Percentiles rank a stretch among this genome's conserved stretches.
Evolutionary conservation across 92 coral and sea anemone species (phyloP).

Genomic region (Porites divaricata): DNA sequence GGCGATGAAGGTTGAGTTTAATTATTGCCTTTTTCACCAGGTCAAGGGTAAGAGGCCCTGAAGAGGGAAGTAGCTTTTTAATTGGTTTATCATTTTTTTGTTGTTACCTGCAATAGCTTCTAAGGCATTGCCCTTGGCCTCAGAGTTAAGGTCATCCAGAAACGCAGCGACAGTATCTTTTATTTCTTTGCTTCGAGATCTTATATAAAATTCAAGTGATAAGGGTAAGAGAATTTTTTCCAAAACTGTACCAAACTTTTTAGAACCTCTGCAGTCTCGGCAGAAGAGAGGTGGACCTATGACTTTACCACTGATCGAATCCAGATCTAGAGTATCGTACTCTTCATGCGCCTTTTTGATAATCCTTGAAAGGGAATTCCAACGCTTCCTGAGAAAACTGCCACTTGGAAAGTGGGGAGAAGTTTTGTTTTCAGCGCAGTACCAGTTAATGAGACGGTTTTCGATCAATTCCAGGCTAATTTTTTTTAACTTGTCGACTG

Average conservation of each 20-base stretch:
- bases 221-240: conserved; percentile 52
- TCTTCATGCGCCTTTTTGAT: conserved; percentile 21
- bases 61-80: background rate
- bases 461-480: conserved; percentile 10
- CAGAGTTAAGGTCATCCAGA: conserved; percentile 20
- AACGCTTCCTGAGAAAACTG: conserved; percentile 31
- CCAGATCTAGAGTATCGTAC: conserved; percentile 5
- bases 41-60: background rate
- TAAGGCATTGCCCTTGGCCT: background rate
- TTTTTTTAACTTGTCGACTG: background rate
- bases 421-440: conserved; percentile 30
- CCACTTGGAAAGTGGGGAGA: conserved; percentile 33
- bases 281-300: conserved; percentile 62
- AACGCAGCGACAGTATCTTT: conserved; percentile 7
- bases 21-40: conserved; percentile 17
- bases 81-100: conserved; percentile 8
- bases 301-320: background rate
- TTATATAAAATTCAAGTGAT: conserved; percentile 57
- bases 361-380: conserved; percentile 20
- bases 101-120: conserved; percentile 36
- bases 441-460: conserved; percentile 58
- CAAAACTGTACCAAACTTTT: conserved; percentile 54
- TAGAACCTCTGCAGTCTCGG: conserved; percentile 42
- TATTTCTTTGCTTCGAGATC: conserved; percentile 55
- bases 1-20: conserved; percentile 34